These are phyloP conservation scores for Rhinella marina DNA, from an alignment of 2,797 vertebrate genomes.

Conservation along the genomic window DNA sequence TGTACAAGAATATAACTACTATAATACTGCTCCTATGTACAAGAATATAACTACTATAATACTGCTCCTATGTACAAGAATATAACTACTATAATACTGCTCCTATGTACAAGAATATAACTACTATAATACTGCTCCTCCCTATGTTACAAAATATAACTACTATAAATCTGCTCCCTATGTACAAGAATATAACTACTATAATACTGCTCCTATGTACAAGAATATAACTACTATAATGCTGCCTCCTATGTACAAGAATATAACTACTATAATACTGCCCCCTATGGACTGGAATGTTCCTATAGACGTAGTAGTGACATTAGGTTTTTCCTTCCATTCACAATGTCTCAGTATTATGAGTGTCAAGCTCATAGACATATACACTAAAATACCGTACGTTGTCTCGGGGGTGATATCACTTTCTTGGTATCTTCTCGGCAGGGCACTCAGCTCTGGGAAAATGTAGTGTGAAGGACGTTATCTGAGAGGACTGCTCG, in stretches of 20 bases:
- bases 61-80: background rate
- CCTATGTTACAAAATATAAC: no score
- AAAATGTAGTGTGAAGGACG: background rate
- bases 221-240: background rate
- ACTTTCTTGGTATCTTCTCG: slow-evolving; percentile 23
- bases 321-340: no score
- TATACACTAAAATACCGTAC: background rate
- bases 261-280: no score
- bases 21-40: slow-evolving; percentile 2
- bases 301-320: background rate
- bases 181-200: background rate
- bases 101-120: no score
- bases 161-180: no score
- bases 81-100: background rate
- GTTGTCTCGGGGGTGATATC: slow-evolving; percentile 15
- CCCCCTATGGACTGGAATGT: no score
- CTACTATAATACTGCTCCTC: no score
- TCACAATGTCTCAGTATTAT: no score
- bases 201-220: background rate
- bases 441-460: background rate
- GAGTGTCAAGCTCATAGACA: background rate
- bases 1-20: background rate
- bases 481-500: slow-evolving; percentile 30
- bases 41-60: background rate
- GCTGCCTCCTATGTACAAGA: no score